Conservation (phyloP, 2,888 invertebrate species). For the Cephalotes varians region DNA sequence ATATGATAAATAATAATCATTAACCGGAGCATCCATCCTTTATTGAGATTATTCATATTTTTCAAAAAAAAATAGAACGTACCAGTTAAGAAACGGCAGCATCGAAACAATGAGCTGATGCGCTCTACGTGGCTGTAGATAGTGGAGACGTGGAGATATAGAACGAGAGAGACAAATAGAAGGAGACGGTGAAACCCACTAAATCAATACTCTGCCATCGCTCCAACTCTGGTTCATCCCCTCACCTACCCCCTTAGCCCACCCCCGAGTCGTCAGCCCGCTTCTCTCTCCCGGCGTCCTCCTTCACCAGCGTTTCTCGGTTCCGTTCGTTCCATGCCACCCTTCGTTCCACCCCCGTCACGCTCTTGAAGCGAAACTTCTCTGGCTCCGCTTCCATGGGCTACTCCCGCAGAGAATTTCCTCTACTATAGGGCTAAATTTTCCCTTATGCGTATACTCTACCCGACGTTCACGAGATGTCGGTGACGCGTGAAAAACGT, state of each 20-base stretch:
- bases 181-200: slow-evolving; percentile 85
- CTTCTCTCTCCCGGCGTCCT: slow-evolving; percentile 60
- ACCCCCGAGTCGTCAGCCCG: slow-evolving; percentile 65
- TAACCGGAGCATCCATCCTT: neutral
- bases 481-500: slow-evolving; percentile 74
- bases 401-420: slow-evolving; percentile 81
- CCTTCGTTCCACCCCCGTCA: slow-evolving; percentile 84
- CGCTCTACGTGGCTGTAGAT: slow-evolving; percentile 71
- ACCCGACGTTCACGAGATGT: slow-evolving; percentile 71
- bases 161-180: slow-evolving; percentile 85
- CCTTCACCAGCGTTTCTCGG: slow-evolving; percentile 69
- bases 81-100: slow-evolving; percentile 70
- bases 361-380: slow-evolving; percentile 85
- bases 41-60: slow-evolving; percentile 25
- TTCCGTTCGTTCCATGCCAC: slow-evolving; percentile 79
- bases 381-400: slow-evolving; percentile 76
- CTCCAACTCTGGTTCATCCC: slow-evolving; percentile 85
- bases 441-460: slow-evolving; percentile 65
- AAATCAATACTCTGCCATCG: slow-evolving; percentile 86
- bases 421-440: slow-evolving; percentile 73
- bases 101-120: slow-evolving; percentile 73
- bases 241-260: slow-evolving; percentile 76
- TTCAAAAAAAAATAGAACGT: slow-evolving; percentile 22
- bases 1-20: neutral
- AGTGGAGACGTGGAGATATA: slow-evolving; percentile 81